Base-by-base conservation (phyloP, 2,797 vertebrate species). In the Enteromius afrohamiltoni region DNA sequence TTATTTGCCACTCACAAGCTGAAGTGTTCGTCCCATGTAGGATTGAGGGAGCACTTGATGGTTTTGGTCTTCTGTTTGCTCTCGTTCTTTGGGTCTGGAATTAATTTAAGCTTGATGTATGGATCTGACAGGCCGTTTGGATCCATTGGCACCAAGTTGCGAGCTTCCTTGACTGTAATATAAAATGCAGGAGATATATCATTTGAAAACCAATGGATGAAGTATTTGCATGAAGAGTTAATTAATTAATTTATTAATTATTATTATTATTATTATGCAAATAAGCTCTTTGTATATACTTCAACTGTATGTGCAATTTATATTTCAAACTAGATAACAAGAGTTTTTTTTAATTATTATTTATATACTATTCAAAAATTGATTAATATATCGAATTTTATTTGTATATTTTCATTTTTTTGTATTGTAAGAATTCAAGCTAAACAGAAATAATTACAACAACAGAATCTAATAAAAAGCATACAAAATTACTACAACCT, bases 21-120 rank as follows among this genome's bases (percentile, higher is more conserved):
- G 90, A 99, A 99, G 6, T 91, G 95, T 92, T 99, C 97, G 0
- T 99, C 97, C 96, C 96, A 99, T 87, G 94, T 93, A 0, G 98
- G 98, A 91, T 99, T 99, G 88, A 99, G 96, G 84, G 96, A 98
- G 89, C 97, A 97, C 90, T 98, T 99, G 92, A 99, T 98, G 87
- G 98, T 99, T 94, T 95, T 98, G 85, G 98, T 99, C 95, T 99
- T 99, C 95, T 99, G 97, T 90, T 99, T 99, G 95, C 97, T 99
- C 93, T 99, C 98, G 0, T 95, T 98, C 91, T 98, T 99, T 70
- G 98, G 98, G 90, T 99, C 98, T 0, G 98, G 98, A 88, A 99
- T 95, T 89, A 99, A 95, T 89, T 99, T 99, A 89, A 99, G 97
- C 88, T 99, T 99, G 89, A 99, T 97, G 0, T 99, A 99, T 6